Evolutionary conservation across 2,113 vertebrate species (phyloP).

Genomic region (Hiodon alosoides): DNA sequence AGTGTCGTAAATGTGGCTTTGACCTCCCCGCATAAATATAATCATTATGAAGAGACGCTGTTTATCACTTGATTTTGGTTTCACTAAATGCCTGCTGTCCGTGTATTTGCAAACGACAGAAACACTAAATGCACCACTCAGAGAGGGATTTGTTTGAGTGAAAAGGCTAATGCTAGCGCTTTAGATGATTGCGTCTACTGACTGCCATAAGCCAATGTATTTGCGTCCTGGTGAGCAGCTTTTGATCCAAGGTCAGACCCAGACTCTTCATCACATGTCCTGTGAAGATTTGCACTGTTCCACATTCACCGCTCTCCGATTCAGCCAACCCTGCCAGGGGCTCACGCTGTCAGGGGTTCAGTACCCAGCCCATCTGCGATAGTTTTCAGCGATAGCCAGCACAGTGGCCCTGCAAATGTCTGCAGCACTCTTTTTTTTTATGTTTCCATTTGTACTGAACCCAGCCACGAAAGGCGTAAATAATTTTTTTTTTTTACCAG

Average conservation of each 20-base stretch:
- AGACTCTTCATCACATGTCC: slow-evolving; percentile 33
- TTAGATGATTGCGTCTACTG: not conserved
- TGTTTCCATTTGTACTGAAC: slow-evolving; percentile 7
- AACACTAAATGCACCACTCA: not conserved
- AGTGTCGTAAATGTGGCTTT: not conserved
- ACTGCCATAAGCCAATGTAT: not conserved
- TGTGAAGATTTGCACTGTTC: slow-evolving; percentile 55
- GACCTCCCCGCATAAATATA: not conserved
- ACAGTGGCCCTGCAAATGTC: slow-evolving; percentile 20
- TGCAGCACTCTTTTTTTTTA: slow-evolving; percentile 33
- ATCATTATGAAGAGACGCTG: not conserved
- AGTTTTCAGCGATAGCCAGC: slow-evolving; percentile 24
- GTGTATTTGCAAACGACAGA: not conserved
- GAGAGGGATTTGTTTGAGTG: not conserved
- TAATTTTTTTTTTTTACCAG: slow-evolving; percentile 1
- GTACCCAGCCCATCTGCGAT: slow-evolving; percentile 8
- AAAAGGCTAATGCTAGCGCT: not conserved
- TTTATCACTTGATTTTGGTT: not conserved
- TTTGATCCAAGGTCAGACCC: slow-evolving; percentile 19
- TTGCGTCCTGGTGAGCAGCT: not conserved
- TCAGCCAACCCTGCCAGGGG: slow-evolving; percentile 29
- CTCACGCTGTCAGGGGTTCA: not conserved
- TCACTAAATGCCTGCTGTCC: not conserved
- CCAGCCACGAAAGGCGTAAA: slow-evolving; percentile 12
- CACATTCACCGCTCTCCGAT: slow-evolving; percentile 33